Conservation (phyloP, 2,888 invertebrate species). For the Noctua comes region DNA sequence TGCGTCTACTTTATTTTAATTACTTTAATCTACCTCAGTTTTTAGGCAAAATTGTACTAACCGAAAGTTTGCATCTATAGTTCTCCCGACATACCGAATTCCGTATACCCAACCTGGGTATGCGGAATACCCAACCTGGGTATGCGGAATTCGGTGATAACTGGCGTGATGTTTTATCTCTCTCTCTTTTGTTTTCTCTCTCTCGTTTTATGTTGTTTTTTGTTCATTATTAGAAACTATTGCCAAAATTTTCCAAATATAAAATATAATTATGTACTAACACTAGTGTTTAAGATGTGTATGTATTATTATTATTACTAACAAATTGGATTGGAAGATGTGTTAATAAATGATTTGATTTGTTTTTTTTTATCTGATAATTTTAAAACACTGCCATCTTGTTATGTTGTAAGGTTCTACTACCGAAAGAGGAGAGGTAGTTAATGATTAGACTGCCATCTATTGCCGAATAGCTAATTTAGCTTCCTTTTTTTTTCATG, state of each 20-base stretch:
- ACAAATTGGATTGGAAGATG: too few species aligned
- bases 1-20: neutral
- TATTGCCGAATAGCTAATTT: constrained; percentile 57
- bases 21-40: neutral
- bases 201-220: too few species aligned
- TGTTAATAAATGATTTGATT: too few species aligned
- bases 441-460: constrained; percentile 46
- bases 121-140: too few species aligned
- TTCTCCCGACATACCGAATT: neutral
- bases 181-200: too few species aligned
- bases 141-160: neutral
- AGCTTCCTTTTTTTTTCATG: neutral
- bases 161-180: neutral
- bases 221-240: too few species aligned
- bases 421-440: neutral
- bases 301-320: too few species aligned
- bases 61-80: neutral
- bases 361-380: neutral
- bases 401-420: neutral
- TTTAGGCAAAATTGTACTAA: neutral
- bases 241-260: too few species aligned
- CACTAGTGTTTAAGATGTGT: too few species aligned
- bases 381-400: constrained; percentile 49
- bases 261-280: too few species aligned
- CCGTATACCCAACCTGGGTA: too few species aligned